These are phyloP conservation scores for Oenanthe melanoleuca DNA, from an alignment of 2,113 vertebrate species.

Conservation along the genomic window DNA sequence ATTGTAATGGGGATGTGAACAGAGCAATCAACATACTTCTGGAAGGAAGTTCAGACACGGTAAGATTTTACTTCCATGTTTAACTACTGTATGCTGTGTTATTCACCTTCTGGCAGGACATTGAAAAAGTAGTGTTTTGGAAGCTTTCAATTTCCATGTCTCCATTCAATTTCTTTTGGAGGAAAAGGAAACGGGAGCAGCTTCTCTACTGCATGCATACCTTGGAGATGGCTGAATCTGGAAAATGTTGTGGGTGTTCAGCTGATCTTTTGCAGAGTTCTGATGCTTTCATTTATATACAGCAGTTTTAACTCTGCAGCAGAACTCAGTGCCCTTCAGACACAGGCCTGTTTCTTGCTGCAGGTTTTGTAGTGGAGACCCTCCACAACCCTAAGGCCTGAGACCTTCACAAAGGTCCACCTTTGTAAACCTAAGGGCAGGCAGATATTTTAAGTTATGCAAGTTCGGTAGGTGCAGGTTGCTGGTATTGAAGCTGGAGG, in stretches of 20 bases:
- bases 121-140: rapidly evolving
- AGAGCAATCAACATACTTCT: constrained; percentile 87
- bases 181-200: background rate
- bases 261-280: background rate
- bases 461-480: background rate
- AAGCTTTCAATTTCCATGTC: background rate
- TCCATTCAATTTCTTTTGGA: background rate
- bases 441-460: background rate
- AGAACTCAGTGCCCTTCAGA: background rate
- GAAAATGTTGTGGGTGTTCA: background rate
- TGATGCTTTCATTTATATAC: background rate
- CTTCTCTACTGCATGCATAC: background rate
- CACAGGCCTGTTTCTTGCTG: background rate
- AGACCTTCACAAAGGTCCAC: background rate
- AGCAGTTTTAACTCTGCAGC: background rate
- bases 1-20: constrained; percentile 76
- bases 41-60: constrained; percentile 33
- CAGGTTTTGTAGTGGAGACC: background rate
- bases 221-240: background rate
- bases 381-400: background rate
- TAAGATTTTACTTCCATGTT: background rate
- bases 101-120: background rate
- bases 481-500: background rate
- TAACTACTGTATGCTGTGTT: background rate
- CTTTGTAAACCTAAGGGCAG: background rate